phyloP scores from a whole-genome alignment of 2,888 invertebrate genomes.

The Microplitis manilae region DNA sequence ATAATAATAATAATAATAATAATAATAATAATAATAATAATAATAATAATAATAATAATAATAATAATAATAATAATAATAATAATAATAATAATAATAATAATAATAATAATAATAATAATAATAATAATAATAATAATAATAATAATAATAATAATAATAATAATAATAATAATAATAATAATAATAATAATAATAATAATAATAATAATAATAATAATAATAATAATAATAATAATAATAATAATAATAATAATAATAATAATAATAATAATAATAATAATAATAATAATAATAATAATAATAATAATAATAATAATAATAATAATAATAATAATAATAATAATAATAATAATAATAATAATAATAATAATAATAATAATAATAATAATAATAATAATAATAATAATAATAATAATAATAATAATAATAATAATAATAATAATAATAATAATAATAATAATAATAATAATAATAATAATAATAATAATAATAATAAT shows the following conservation, averaged over 20 bases:
- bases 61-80: too few relatives aligned
- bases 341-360: neutral
- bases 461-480: neutral
- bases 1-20: too few relatives aligned
- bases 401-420: neutral
- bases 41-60: neutral
- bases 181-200: neutral
- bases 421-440: neutral
- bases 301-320: too few relatives aligned
- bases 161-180: neutral
- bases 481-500: neutral
- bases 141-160: too few relatives aligned
- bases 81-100: too few relatives aligned
- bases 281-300: too few relatives aligned
- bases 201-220: too few relatives aligned
- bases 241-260: neutral
- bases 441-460: too few relatives aligned
- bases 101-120: neutral
- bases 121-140: neutral
- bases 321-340: neutral
- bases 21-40: neutral
- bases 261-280: neutral
- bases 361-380: too few relatives aligned
- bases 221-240: too few relatives aligned
- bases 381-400: too few relatives aligned